Base-by-base conservation (phyloP, 2,888 invertebrate species). In the Mesorhabditis spiculigera region DNA sequence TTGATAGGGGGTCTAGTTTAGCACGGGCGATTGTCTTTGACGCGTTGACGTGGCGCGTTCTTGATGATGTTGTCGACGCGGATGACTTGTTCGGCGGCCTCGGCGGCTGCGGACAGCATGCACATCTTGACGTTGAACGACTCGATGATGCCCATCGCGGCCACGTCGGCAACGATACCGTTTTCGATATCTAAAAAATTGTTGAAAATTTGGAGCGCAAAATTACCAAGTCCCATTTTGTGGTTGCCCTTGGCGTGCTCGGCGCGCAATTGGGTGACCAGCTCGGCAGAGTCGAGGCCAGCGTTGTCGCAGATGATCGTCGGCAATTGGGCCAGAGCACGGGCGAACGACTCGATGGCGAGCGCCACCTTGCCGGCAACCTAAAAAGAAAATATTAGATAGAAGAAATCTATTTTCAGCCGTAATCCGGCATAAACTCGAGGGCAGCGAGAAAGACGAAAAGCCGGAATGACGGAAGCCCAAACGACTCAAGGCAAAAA, bases 271-370 rank as follows among this genome's bases (percentile, higher is more conserved):
- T 94, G 91, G n/a, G 94, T 92, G 70, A 98, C 90, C 74, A 96
- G 90, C 83, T 96, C 94, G 0, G 96, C 93, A 64, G 95, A 95
- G 89, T 99, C 98, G 87, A 93, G 95, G 72, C 98, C 98, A 71
- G 94, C 98, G 88, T 99, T 99, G 87, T 99, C 98, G 58, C 96
- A 95, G 76, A 99, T 96, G 70, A 93, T 93, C 42, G 93, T 93
- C 0, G 98, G 98, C 80, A 99, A 89, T 68, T 83, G 82, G 58
- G 76, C 84, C 65, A 99, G 90, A 28, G 98, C 95, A 75, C 90
- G 90, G 45, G 93, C 94, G 89, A 93, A 97, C 0, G 95, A 91
- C 88, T 98, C 97, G 89, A 94, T 94, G 0, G 97, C 98, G 16
- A 95, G 92, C 4, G 97, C 91, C 88, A 98, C 96, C 88, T 99